These are phyloP conservation scores for Acronicta aceris DNA, from an alignment of 2,888 invertebrate genomes.

Conservation along the genomic window DNA sequence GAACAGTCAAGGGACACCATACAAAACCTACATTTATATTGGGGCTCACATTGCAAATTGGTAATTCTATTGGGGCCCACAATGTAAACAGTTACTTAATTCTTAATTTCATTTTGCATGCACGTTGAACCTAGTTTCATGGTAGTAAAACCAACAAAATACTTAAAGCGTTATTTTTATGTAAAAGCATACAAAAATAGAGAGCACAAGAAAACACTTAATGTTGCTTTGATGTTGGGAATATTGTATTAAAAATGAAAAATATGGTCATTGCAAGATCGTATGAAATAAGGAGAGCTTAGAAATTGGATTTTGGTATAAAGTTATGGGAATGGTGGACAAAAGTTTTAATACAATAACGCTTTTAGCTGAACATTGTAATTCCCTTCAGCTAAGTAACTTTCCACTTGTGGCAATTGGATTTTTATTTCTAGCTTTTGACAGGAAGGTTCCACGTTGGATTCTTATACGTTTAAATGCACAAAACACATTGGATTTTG, in stretches of 20 bases:
- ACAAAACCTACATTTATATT: too few relatives aligned
- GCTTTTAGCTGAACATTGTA: slow-evolving; percentile 32
- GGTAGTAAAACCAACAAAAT: too few relatives aligned
- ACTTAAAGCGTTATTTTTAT: background rate
- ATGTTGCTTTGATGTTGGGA: slow-evolving; percentile 33
- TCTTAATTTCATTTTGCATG: too few relatives aligned
- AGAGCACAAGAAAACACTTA: slow-evolving; percentile 26
- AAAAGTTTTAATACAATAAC: slow-evolving; percentile 52
- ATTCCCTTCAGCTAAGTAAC: slow-evolving; percentile 26
- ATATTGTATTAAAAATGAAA: slow-evolving; percentile 49
- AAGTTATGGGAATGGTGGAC: slow-evolving; percentile 37
- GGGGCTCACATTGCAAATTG: too few relatives aligned
- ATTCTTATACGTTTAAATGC: background rate
- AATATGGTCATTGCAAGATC: slow-evolving; percentile 39
- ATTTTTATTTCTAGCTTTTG: slow-evolving; percentile 24
- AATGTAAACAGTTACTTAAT: too few relatives aligned
- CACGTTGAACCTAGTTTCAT: too few relatives aligned
- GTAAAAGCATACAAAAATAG: slow-evolving; percentile 10
- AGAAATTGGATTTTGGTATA: slow-evolving; percentile 47
- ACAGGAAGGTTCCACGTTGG: background rate
- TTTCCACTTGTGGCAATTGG: slow-evolving; percentile 15
- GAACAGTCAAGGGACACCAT: too few relatives aligned
- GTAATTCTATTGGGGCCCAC: too few relatives aligned
- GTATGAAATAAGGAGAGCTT: slow-evolving; percentile 39
- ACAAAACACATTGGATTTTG: background rate